Evolutionary conservation across 2,113 vertebrate genomes (phyloP), one percentile per base, ranked within the genome.

Genomic region (Dromas ardeola): DNA sequence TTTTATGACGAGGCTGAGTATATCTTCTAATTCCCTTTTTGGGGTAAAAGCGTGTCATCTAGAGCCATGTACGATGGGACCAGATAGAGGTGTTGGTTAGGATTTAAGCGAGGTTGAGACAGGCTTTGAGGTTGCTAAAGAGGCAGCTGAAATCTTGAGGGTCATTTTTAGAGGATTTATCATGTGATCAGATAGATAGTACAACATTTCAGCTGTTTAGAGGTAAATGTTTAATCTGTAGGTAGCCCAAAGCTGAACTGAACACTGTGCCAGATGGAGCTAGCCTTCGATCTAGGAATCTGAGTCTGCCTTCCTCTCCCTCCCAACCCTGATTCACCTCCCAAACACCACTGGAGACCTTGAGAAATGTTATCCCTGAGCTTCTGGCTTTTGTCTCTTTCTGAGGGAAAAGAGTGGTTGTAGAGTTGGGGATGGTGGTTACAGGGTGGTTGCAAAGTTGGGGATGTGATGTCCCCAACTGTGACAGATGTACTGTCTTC

Each of bases 11-110:
- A 36, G 58, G 25, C 66, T 53, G 67, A 43, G 11, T 42, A 0
- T 45, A 19, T 73, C 40, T 92, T 74, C 25, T 71, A 0, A 20
- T 62, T 83, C 4, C 11, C 20, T 49, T 62, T 74, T 21, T 6
- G 19, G n/a, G 47, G 32, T 58, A 53, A 42, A 83, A 70, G 13
- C 62, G 29, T 11, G n/a, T 50, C 13, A 3, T 70, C 29, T 45
- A 23, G 70, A 81, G 30, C 69, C 32, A 17, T 0, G 0, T 55
- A 8, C 45, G 10, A 1, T 4, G 11, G 66, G 32, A 72, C 15
- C 14, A 76, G 53, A 10, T 29, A 14, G 15, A 58, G 26, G 49
- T 32, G 16, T 11, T 85, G 69, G 17, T 67, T 69, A 16, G 53
- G 34, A 42, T 52, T 91, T 69, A 52, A 11, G 16, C 0, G 1